These are phyloP conservation scores for Macquaria australasica DNA, from an alignment of 2,113 vertebrate species.

Conservation along the genomic window DNA sequence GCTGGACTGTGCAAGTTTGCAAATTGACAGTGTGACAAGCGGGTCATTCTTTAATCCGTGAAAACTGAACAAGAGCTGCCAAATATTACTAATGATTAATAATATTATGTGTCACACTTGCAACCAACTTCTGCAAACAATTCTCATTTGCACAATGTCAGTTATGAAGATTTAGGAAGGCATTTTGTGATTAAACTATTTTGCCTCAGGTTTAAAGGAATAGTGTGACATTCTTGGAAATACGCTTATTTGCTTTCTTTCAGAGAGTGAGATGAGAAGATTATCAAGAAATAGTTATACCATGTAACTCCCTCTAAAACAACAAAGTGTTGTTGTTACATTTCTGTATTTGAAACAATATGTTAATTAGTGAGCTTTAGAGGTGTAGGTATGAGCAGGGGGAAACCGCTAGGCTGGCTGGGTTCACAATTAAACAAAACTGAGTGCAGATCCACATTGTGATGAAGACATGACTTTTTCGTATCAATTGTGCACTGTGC, in stretches of 20 bases:
- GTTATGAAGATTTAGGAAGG: not conserved
- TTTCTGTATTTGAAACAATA: too few species aligned
- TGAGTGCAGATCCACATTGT: not conserved
- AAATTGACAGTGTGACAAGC: not conserved
- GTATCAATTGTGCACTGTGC: not conserved
- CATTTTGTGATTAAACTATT: not conserved
- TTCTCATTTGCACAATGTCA: not conserved
- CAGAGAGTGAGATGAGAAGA: too few species aligned
- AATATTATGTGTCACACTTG: not conserved
- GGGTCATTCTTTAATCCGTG: too few species aligned
- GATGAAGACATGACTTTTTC: not conserved
- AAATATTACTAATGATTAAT: not conserved
- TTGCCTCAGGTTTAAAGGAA: not conserved
- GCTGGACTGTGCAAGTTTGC: slow-evolving; percentile 9
- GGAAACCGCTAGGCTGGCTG: not conserved
- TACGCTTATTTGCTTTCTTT: too few species aligned
- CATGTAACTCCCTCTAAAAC: too few species aligned
- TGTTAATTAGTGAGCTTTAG: too few species aligned
- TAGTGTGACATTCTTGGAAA: not conserved
- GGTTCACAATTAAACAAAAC: not conserved
- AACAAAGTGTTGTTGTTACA: too few species aligned
- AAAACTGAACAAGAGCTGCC: too few species aligned
- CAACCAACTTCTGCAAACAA: not conserved
- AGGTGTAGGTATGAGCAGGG: not conserved
- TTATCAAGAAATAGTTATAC: too few species aligned